Evolutionary conservation across 2,888 invertebrate species (phyloP).

Genomic region (Cantharis rustica): DNA sequence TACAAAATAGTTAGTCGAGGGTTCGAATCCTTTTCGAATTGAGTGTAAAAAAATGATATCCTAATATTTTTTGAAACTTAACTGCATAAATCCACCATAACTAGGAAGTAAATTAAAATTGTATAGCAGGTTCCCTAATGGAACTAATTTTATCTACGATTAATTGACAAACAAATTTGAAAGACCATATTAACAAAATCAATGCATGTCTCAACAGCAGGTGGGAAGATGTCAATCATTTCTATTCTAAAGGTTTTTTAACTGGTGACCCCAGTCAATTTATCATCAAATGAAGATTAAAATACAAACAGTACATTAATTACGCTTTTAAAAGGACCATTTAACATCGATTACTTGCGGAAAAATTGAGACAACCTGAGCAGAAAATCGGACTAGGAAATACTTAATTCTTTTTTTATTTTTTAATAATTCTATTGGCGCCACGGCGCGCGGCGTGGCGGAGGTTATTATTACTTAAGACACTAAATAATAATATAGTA

Average conservation of each 20-base stretch:
- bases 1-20: background rate
- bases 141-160: constrained; percentile 1
- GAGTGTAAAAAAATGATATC: no score
- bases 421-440: constrained; percentile 41
- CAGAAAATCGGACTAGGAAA: constrained; percentile 36
- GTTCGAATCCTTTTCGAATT: background rate
- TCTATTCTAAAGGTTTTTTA: constrained; percentile 27
- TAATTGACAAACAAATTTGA: constrained; percentile 29
- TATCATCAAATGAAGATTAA: constrained; percentile 34
- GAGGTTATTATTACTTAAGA: constrained; percentile 31
- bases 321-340: constrained; percentile 48
- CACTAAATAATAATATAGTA: constrained; percentile 26
- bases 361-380: constrained; percentile 39
- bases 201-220: constrained; percentile 39
- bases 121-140: background rate
- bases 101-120: background rate
- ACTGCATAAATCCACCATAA: no score
- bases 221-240: constrained; percentile 42
- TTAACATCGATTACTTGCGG: constrained; percentile 46
- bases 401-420: constrained; percentile 41
- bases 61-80: no score
- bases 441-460: constrained; percentile 30
- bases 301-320: constrained; percentile 42
- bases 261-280: constrained; percentile 42
- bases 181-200: constrained; percentile 31